A percentile compares a stretch with the other conserved stretches of the same genome.
Evolutionary conservation across 1,140 invertebrate species (phyloP).

Genomic region (Drosophila watanabei): DNA sequence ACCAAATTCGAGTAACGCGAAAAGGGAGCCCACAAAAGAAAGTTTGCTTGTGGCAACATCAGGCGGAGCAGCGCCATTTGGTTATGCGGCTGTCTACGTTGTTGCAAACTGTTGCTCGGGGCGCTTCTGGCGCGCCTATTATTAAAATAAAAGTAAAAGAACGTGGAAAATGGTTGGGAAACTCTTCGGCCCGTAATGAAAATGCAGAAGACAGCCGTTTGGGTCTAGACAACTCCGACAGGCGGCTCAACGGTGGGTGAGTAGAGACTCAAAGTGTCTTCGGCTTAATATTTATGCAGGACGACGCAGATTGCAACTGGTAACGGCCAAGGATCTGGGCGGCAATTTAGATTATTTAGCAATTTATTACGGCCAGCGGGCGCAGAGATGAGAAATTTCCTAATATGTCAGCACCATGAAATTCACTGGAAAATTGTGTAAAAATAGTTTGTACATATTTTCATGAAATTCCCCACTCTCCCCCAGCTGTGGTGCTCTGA

Average conservation of each 20-base stretch:
- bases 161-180: not conserved
- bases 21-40: conserved; percentile 35
- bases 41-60: conserved; percentile 39
- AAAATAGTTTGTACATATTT: conserved; percentile 49
- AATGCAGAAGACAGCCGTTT: conserved; percentile 25
- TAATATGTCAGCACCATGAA: conserved; percentile 43
- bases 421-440: conserved; percentile 61
- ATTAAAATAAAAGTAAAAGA: conserved; percentile 39
- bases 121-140: conserved; percentile 35
- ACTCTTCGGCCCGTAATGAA: conserved; percentile 36
- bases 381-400: conserved; percentile 17
- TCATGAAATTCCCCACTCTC: conserved; percentile 20
- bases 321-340: conserved; percentile 12
- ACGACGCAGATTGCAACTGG: conserved; percentile 42
- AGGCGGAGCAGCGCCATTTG: conserved; percentile 35
- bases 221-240: conserved; percentile 46
- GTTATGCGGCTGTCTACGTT: conserved; percentile 31
- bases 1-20: conserved; percentile 16
- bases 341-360: conserved; percentile 66
- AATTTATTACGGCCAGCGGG: conserved; percentile 50
- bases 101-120: conserved; percentile 45
- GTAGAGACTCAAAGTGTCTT: conserved; percentile 23
- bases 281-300: conserved; percentile 51
- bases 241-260: conserved; percentile 7
- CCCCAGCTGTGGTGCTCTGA: conserved; percentile 3